Evolutionary conservation across 2,797 vertebrate genomes (phyloP).

Genomic region (Aulostomus chinensis): DNA sequence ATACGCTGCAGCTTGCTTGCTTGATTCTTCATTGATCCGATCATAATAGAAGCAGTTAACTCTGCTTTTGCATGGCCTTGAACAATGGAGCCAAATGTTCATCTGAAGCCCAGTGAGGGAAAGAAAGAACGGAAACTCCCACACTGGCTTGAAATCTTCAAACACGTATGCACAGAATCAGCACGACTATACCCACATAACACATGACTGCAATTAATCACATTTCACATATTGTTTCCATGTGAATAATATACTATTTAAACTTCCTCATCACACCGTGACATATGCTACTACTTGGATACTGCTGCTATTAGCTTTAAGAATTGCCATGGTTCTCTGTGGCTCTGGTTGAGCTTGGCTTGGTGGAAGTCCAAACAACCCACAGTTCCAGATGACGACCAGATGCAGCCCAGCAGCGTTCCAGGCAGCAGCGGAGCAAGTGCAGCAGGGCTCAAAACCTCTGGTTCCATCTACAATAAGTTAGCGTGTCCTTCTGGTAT

Average conservation of each 20-base stretch:
- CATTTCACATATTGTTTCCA: constrained; percentile 24
- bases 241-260: neutral
- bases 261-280: constrained; percentile 10
- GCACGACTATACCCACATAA: neutral
- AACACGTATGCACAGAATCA: too few relatives aligned
- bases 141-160: too few relatives aligned
- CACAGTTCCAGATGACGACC: constrained; percentile 69
- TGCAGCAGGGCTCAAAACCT: constrained; percentile 38
- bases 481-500: constrained; percentile 4
- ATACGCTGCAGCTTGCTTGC: too few relatives aligned
- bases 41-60: too few relatives aligned
- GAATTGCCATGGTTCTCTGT: constrained; percentile 48
- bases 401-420: constrained; percentile 56
- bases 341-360: constrained; percentile 47
- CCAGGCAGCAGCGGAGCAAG: constrained; percentile 47
- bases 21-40: neutral
- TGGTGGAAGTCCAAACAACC: constrained; percentile 61
- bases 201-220: neutral
- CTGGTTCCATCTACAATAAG: constrained; percentile 8
- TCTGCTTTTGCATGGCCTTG: neutral
- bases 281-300: constrained; percentile 6
- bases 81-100: too few relatives aligned
- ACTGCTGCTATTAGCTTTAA: constrained; percentile 42
- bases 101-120: too few relatives aligned
- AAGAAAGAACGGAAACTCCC: too few relatives aligned